Evolutionary conservation across 2,797 vertebrate species (phyloP), one percentile per base, ranked within the genome.

Genomic region (Sternarchorhynchus goeldii): DNA sequence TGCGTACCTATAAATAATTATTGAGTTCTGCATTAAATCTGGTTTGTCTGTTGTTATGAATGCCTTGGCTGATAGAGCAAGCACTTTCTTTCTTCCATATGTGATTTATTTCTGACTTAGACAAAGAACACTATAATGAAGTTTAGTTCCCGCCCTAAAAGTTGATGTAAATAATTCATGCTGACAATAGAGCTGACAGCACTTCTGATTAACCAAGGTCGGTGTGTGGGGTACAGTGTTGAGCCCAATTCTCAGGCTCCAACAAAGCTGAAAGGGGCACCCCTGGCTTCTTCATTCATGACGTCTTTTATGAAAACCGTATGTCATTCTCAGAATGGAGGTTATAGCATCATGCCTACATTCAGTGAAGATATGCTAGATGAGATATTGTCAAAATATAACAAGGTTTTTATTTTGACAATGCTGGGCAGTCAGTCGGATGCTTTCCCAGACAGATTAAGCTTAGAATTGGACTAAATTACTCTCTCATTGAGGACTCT

Each of bases 121-220:
- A 41, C 69, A 68, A 55, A 55, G 57, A 68, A 67, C 63, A n/a
- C 14, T 20, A 7, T 25, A 73, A 45, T 62, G 63, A 62, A 60
- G 25, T 25, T 55, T 68, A 29, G 55, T 60, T 59, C 56, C 60
- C 17, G 39, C 3, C 2, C 53, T 65, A 18, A 76, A 72, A 65
- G 53, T 63, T 45, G 18, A 66, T 72, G 55, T 77, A 65, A 77
- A 77, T 77, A 68, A 73, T 81, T 31, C 67, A 67, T 77, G 69
- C 32, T 39, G 25, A 12, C 63, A 65, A 39, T 60, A 57, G 50
- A 34, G 55, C 31, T 77, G 62, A 81, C 58, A 76, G 75, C 36
- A 39, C 58, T 7, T 70, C 25, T 67, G 62, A 1, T 50, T 36
- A 4, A 4, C 6, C 6, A 16, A 76, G 39, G 45, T 63, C 45